Percentiles rank a stretch among this genome's conserved stretches.
phyloP scores from a whole-genome alignment of 2,888 invertebrate genomes.

The Leptinotarsa haldemani region DNA sequence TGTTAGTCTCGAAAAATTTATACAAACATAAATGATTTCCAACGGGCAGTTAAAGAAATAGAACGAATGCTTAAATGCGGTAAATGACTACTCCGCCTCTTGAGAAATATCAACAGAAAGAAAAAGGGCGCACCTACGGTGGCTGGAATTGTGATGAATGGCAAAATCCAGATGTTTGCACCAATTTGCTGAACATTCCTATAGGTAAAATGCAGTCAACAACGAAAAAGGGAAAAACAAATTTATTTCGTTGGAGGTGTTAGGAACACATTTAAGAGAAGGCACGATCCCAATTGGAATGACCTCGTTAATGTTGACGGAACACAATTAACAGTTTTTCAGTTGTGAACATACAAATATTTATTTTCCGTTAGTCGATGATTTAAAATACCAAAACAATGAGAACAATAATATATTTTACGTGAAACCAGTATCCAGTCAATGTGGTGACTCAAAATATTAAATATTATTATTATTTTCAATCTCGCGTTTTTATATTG shows the following conservation, averaged over 20 bases:
- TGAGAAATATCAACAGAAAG: conserved; percentile 42
- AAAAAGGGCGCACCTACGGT: conserved; percentile 40
- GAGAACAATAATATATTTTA: too few species aligned
- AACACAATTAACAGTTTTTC: too few species aligned
- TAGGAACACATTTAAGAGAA: background rate
- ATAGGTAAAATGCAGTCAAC: conserved; percentile 37
- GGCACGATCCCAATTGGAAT: too few species aligned
- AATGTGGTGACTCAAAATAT: too few species aligned
- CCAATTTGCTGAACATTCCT: conserved; percentile 52
- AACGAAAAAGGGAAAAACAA: conserved; percentile 49
- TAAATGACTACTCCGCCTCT: conserved; percentile 48
- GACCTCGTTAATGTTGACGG: too few species aligned
- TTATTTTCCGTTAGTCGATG: too few species aligned
- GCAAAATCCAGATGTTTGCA: conserved; percentile 51
- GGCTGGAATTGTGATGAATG: conserved; percentile 43
- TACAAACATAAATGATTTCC: conserved; percentile 34
- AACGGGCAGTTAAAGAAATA: conserved; percentile 42
- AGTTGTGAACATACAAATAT: too few species aligned
- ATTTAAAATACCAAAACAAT: too few species aligned
- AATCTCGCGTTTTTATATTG: too few species aligned
- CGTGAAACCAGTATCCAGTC: too few species aligned
- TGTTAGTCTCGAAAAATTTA: conserved; percentile 32
- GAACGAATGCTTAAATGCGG: conserved; percentile 42
- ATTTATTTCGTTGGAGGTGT: conserved; percentile 23
- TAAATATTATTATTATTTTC: too few species aligned